Conservation (phyloP, 2,888 invertebrate genomes). For the Zele albiditarsus region DNA sequence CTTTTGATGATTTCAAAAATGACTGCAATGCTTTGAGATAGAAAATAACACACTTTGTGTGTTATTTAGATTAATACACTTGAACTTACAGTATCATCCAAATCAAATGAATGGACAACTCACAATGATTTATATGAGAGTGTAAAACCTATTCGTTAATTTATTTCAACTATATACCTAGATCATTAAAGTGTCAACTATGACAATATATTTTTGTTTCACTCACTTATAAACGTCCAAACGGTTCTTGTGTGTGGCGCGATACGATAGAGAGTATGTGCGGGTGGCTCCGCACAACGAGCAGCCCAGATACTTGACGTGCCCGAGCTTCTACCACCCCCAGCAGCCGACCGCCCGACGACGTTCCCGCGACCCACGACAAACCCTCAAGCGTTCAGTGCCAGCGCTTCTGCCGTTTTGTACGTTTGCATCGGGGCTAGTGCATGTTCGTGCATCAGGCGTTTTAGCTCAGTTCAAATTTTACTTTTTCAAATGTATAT, state of each 20-base stretch:
- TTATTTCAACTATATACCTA: too few species aligned
- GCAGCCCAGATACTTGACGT: slow-evolving; percentile 30
- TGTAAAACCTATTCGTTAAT: too few species aligned
- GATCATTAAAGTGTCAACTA: too few species aligned
- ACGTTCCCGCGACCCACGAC: slow-evolving; percentile 32
- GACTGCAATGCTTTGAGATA: too few species aligned
- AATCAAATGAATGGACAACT: too few species aligned
- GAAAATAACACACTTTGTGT: too few species aligned
- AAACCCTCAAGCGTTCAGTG: slow-evolving; percentile 60
- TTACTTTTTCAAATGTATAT: background rate
- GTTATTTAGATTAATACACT: too few species aligned
- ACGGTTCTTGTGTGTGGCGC: slow-evolving; percentile 10
- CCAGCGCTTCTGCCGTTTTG: slow-evolving; percentile 67
- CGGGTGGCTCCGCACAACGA: slow-evolving; percentile 39
- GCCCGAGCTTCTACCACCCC: slow-evolving; percentile 27
- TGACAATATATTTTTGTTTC: too few species aligned
- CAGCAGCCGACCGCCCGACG: background rate
- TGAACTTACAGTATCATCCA: too few species aligned
- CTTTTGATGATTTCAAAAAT: too few species aligned
- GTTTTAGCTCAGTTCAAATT: background rate
- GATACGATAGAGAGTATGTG: background rate
- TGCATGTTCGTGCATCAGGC: background rate
- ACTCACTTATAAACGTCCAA: background rate
- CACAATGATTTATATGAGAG: too few species aligned
- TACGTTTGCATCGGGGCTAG: slow-evolving; percentile 51